phyloP scores from a whole-genome alignment of 2,113 vertebrate species.

The Mionectes macconnelli region DNA sequence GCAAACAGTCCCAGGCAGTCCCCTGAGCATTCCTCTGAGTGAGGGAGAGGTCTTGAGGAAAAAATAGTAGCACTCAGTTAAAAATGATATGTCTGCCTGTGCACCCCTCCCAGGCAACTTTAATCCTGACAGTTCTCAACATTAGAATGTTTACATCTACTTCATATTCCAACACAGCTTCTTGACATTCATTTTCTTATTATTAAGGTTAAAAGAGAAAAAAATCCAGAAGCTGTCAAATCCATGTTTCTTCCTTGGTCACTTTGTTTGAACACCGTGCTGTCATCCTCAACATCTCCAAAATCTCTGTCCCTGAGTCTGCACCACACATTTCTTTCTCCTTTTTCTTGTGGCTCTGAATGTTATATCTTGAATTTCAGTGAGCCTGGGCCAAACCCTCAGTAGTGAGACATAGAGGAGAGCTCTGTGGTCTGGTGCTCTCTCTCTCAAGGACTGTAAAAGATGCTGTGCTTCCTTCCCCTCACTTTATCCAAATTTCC shows the following conservation, averaged over 20 bases:
- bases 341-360: background rate
- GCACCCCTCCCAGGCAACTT: background rate
- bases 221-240: background rate
- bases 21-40: background rate
- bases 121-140: background rate
- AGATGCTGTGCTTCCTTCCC: background rate
- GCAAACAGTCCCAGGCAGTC: background rate
- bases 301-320: background rate
- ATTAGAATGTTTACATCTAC: background rate
- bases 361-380: fast-evolving
- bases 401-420: background rate
- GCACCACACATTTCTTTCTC: background rate
- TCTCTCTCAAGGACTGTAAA: background rate
- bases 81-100: too few species aligned
- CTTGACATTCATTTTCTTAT: background rate
- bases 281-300: background rate
- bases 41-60: background rate
- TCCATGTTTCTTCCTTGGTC: background rate
- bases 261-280: background rate
- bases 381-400: background rate
- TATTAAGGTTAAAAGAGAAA: background rate
- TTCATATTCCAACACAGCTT: background rate
- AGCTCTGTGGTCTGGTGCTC: background rate
- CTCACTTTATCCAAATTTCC: background rate
- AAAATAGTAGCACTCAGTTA: too few species aligned